Evolutionary conservation across 2,888 invertebrate genomes (phyloP), one percentile per base, ranked within the genome.

Genomic region (Busseola fusca): DNA sequence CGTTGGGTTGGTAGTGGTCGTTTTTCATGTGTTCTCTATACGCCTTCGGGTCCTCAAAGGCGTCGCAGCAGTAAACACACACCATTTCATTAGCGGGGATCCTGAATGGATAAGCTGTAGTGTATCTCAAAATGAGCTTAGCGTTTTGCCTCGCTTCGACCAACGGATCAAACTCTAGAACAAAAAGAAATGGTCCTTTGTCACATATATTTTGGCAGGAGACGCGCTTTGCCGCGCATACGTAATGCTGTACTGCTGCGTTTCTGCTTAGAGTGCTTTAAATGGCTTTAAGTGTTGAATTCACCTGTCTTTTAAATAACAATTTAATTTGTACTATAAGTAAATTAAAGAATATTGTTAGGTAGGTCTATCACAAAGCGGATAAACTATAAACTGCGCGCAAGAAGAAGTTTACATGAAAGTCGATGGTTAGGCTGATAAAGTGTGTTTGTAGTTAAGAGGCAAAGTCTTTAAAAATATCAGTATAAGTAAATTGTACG

Each of bases 51-150:
- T 90, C 90, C 54, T 87, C 86, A 78, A 84, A 89, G 30, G 83
- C 82, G 48, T 91, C 90, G 81, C 86, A 85, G 89, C 92, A 93
- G 86, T 89, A 92, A 57, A 92, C 91, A 83, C 93, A 93, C 48
- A 91, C 86, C 91, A 92, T 89, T 37, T 87, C 83, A 80, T 87
- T 87, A 73, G 84, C 85, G 18, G 92, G 92, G 69, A 92, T 85
- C 78, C 88, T 88, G 89, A 93, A 93, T 70, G 93, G 93, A 84
- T 89, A 92, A 64, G 88, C 91, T 48, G 93, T 92, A 40, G 91
- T 83, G 86, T 90, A 91, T 84, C 88, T 89, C 88, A 93, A 80
- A 72, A 85, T 86, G 84, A 90, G 73, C 87, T 91, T 89, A 75
- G 92, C 92, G 87, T 93, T 93, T 83, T 82, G 87, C 85, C 92